Conservation (phyloP, 2,113 vertebrate species). For the Ailurus styani region DNA sequence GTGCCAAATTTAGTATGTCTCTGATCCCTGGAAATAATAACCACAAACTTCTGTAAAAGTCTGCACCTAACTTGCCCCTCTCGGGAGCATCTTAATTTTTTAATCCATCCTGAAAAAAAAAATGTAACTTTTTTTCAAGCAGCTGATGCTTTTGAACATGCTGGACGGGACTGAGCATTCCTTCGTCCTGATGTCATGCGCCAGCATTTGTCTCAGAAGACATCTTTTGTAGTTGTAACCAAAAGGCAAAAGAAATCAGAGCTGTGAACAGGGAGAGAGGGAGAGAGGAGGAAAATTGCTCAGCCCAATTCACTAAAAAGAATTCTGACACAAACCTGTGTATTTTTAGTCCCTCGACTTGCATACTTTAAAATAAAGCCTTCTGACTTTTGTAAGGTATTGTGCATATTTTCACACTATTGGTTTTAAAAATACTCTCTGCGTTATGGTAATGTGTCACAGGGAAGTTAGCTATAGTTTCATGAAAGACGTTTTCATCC, state of each 20-base stretch:
- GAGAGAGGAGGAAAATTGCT: conserved; percentile 52
- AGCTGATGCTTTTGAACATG: conserved; percentile 79
- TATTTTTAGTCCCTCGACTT: conserved; percentile 73
- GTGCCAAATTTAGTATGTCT: neutral
- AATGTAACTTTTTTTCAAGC: conserved; percentile 82
- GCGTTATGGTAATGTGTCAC: conserved; percentile 83
- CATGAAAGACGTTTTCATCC: conserved; percentile 89
- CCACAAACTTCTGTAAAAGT: conserved; percentile 54
- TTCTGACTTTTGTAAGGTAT: conserved; percentile 73
- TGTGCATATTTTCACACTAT: conserved; percentile 76
- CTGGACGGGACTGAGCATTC: conserved; percentile 81
- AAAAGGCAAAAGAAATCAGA: conserved; percentile 86
- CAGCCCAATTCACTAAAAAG: conserved; percentile 72
- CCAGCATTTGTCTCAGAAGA: conserved; percentile 85
- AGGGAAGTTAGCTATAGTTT: conserved; percentile 83
- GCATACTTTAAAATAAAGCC: conserved; percentile 65
- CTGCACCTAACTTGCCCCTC: neutral
- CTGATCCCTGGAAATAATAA: conserved; percentile 24
- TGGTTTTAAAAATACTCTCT: conserved; percentile 79
- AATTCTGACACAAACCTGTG: conserved; percentile 65
- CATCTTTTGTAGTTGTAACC: conserved; percentile 86
- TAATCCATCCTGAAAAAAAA: conserved; percentile 68
- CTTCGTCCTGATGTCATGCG: conserved; percentile 85
- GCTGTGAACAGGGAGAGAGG: conserved; percentile 70
- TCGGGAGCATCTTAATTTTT: conserved; percentile 65